Evolutionary conservation across 2,888 invertebrate species (phyloP).

Genomic region (Gymnosoma rotundatum): DNA sequence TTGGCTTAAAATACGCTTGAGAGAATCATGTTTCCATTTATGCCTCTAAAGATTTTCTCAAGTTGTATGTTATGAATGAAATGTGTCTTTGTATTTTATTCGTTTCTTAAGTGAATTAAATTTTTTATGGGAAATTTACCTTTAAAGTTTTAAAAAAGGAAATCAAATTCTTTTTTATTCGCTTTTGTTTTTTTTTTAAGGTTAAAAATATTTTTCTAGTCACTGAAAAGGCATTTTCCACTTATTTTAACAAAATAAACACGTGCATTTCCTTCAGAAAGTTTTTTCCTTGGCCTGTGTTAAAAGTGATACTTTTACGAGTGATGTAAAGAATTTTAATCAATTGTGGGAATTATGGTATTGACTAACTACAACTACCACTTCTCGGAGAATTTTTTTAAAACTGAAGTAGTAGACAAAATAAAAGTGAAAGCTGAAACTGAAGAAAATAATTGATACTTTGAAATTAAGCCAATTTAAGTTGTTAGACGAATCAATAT

Average conservation of each 20-base stretch:
- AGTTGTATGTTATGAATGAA: conserved; percentile 32
- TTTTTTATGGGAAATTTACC: conserved; percentile 59
- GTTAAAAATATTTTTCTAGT: conserved; percentile 35
- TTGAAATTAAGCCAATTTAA: too few relatives aligned
- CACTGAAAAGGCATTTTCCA: conserved; percentile 64
- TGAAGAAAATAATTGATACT: too few relatives aligned
- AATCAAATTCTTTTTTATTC: conserved; percentile 46
- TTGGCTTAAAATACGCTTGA: conserved; percentile 67
- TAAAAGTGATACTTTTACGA: conserved; percentile 49
- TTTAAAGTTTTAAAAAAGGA: conserved; percentile 55
- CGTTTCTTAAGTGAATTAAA: conserved; percentile 71
- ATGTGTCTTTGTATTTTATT: conserved; percentile 58
- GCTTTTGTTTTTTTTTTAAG: conserved; percentile 16
- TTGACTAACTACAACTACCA: not conserved
- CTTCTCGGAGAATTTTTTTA: not conserved
- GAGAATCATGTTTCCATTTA: conserved; percentile 19
- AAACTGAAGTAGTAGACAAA: conserved; percentile 1
- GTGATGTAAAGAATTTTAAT: conserved; percentile 66
- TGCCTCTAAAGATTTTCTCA: conserved; percentile 30
- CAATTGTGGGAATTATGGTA: conserved; percentile 62
- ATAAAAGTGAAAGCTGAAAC: not conserved
- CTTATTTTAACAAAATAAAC: conserved; percentile 72
- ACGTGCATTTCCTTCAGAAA: conserved; percentile 60
- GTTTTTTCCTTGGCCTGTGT: conserved; percentile 11
- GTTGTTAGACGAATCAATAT: too few relatives aligned